Conservation (phyloP, 2,888 invertebrate genomes). For the Leptinotarsa peninsularis region DNA sequence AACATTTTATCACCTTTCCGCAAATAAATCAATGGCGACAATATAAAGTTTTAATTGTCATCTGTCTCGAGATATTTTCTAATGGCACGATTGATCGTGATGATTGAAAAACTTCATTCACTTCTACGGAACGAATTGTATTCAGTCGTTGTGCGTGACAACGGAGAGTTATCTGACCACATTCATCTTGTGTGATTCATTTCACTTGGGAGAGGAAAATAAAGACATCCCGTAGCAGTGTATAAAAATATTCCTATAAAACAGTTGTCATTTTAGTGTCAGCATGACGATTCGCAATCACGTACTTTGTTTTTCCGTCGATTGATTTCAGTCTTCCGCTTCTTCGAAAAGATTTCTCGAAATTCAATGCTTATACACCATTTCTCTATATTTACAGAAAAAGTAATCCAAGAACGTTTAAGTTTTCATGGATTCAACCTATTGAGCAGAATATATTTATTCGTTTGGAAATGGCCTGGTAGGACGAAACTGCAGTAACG, state of each 20-base stretch:
- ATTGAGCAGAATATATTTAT: too few relatives aligned
- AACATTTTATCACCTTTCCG: not conserved
- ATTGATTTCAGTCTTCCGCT: not conserved
- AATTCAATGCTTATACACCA: too few relatives aligned
- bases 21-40: not conserved
- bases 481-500: too few relatives aligned
- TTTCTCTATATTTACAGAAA: too few relatives aligned
- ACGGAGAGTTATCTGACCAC: constrained; percentile 1
- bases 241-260: not conserved
- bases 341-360: too few relatives aligned
- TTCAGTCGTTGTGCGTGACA: constrained; percentile 5
- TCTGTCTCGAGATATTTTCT: not conserved
- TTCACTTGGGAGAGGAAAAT: not conserved
- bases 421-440: too few relatives aligned
- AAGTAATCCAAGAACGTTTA: too few relatives aligned
- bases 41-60: not conserved
- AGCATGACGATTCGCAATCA: not conserved
- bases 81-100: constrained; percentile 2
- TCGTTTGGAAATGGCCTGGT: too few relatives aligned
- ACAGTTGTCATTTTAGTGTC: not conserved
- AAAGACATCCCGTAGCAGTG: not conserved
- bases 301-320: not conserved
- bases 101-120: not conserved
- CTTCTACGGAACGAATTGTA: constrained; percentile 1
- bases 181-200: not conserved